Base-by-base conservation (phyloP, 2,797 vertebrate species). In the Neomorphus geoffroyi region DNA sequence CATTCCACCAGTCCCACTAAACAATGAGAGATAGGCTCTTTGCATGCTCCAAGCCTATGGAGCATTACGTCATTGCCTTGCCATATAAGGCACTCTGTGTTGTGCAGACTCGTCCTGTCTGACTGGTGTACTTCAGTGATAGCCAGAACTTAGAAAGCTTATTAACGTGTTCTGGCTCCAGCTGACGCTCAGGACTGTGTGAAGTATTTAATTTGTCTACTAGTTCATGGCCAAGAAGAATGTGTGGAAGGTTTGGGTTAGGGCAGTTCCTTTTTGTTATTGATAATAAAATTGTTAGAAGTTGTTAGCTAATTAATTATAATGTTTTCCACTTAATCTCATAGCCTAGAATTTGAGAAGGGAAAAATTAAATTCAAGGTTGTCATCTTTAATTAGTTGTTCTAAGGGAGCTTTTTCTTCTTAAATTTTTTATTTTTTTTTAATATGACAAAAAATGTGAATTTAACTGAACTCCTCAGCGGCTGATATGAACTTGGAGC, bases 31-130 rank as follows among this genome's bases (percentile, higher is more conserved):
- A 98, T 97, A 98, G 98, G 97, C 98, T 98, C 98, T 80, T 94
- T 94, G 97, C 98, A 96, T 98, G 98, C 98, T 98, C 98, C 97
- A 96, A 98, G 99, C 98, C 98, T 98, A 97, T 97, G 98, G 98
- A 97, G 98, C 98, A 98, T 99, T 98, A 99, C 99, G 99, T 99
- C 99, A 99, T 98, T 97, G 98, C 98, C 98, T 98, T 97, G 88
- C 99, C 99, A 98, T 99, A 99, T 99, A 99, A 98, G 99, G 99
- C 97, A 87, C 98, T 98, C 94, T 93, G 98, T 98, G 97, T 97
- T 98, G 98, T 97, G 97, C 97, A 94, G 97, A 51, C 98, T 98
- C 96, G 86, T 97, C 96, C 94, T 88, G 79, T 94, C 96, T 97
- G 96, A 75, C 96, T 96, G 96, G 91, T 95, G 96, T 82, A 77